Evolutionary conservation across 1,140 invertebrate genomes (phyloP).

Genomic region (Saxidomus purpurata): DNA sequence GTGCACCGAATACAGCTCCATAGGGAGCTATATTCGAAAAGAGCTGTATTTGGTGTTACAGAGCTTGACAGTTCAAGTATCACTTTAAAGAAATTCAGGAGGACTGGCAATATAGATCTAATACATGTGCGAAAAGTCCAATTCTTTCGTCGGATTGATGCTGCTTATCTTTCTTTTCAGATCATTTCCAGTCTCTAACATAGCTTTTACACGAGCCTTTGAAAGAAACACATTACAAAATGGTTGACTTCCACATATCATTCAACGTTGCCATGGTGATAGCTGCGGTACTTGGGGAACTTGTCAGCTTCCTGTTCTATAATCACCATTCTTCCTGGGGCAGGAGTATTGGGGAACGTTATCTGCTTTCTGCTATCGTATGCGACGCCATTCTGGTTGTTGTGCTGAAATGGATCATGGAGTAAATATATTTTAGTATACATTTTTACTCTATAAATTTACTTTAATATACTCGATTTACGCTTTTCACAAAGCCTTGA

Average conservation of each 20-base stretch:
- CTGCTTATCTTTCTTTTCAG: too few relatives aligned
- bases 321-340: slow-evolving; percentile 77
- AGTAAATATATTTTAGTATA: slow-evolving; percentile 67
- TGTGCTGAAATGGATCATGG: slow-evolving; percentile 76
- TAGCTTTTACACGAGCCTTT: too few relatives aligned
- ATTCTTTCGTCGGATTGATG: too few relatives aligned
- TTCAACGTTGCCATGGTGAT: slow-evolving; percentile 81
- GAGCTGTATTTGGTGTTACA: too few relatives aligned
- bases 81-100: too few relatives aligned
- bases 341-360: slow-evolving; percentile 73
- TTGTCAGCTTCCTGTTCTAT: slow-evolving; percentile 78
- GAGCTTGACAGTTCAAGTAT: too few relatives aligned
- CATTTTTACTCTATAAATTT: background rate
- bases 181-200: too few relatives aligned
- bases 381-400: slow-evolving; percentile 78
- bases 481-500: too few relatives aligned
- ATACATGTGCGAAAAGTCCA: too few relatives aligned
- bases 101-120: too few relatives aligned
- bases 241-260: slow-evolving; percentile 76
- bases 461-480: background rate
- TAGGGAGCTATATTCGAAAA: too few relatives aligned
- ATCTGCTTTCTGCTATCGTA: slow-evolving; percentile 78
- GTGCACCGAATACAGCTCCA: too few relatives aligned
- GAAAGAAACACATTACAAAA: slow-evolving; percentile 10
- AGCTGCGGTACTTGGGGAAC: slow-evolving; percentile 77